These are phyloP conservation scores for Aurelia coerulea DNA, from an alignment of 30 jellyfish, hydroid and myxozoan species.

Conservation along the genomic window DNA sequence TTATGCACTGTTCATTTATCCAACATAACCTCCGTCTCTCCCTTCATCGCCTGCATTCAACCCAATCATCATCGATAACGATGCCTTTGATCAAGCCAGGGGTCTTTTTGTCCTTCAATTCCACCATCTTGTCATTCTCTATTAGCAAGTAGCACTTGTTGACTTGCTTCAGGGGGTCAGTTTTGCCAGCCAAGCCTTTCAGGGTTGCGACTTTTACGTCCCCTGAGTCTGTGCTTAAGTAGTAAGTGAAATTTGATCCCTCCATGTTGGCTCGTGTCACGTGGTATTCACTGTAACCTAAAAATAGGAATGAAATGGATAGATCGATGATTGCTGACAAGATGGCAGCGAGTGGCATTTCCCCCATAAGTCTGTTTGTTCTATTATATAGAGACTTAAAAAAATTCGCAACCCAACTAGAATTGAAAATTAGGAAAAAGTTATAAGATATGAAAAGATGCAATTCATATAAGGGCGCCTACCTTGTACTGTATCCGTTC, in stretches of 20 bases:
- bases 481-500: too few species aligned
- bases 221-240: conserved; percentile 62
- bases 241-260: conserved; percentile 32
- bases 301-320: background rate
- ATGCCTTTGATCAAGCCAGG: conserved; percentile 80
- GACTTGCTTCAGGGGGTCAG: conserved; percentile 58
- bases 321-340: too few species aligned
- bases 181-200: conserved; percentile 49
- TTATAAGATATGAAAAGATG: too few species aligned
- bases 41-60: conserved; percentile 59
- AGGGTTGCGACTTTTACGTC: conserved; percentile 67
- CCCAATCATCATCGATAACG: conserved; percentile 85
- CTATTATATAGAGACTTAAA: too few species aligned
- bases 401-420: too few species aligned
- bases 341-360: background rate
- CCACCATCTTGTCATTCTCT: conserved; percentile 41
- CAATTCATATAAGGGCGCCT: too few species aligned
- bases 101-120: conserved; percentile 31
- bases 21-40: too few species aligned
- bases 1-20: too few species aligned
- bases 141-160: conserved; percentile 68
- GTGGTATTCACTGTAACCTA: conserved; percentile 68
- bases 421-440: too few species aligned
- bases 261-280: conserved; percentile 60
- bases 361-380: background rate